A percentile compares a stretch with the other conserved stretches of the same genome.
Evolutionary conservation across 2,888 invertebrate species (phyloP).

Genomic region (Bombyx huttoni): DNA sequence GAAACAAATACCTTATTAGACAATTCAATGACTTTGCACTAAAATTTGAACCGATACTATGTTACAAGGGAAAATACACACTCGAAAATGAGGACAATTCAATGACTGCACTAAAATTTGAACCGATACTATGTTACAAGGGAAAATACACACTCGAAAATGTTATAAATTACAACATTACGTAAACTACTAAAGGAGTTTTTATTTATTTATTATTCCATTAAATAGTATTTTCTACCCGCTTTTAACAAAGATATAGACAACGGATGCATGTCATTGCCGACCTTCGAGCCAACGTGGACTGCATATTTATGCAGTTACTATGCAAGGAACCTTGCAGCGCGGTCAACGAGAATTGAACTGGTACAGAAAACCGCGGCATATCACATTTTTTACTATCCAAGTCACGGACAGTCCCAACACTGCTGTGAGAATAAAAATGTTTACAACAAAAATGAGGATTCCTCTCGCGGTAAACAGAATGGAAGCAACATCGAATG

Average conservation of each 20-base stretch:
- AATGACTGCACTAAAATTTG: too few species aligned
- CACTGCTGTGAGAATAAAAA: neutral
- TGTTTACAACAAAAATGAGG: neutral
- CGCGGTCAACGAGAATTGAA: neutral
- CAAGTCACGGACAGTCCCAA: neutral
- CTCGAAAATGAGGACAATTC: too few species aligned
- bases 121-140: too few species aligned
- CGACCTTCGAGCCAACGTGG: constrained; percentile 46
- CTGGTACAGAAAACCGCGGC: neutral
- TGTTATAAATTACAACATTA: too few species aligned
- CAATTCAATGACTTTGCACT: too few species aligned
- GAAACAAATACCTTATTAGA: too few species aligned
- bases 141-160: too few species aligned
- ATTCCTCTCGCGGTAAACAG: constrained; percentile 18
- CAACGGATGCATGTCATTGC: constrained; percentile 36
- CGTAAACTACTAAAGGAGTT: neutral
- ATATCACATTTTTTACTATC: neutral
- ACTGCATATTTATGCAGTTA: constrained; percentile 38
- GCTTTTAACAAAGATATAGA: neutral
- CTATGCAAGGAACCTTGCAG: neutral
- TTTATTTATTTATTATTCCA: constrained; percentile 4
- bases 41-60: too few species aligned
- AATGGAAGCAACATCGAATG: constrained; percentile 25
- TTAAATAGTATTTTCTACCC: neutral
- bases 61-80: too few species aligned